Conservation (phyloP, 1,140 invertebrate genomes). For the Eueides isabella region DNA sequence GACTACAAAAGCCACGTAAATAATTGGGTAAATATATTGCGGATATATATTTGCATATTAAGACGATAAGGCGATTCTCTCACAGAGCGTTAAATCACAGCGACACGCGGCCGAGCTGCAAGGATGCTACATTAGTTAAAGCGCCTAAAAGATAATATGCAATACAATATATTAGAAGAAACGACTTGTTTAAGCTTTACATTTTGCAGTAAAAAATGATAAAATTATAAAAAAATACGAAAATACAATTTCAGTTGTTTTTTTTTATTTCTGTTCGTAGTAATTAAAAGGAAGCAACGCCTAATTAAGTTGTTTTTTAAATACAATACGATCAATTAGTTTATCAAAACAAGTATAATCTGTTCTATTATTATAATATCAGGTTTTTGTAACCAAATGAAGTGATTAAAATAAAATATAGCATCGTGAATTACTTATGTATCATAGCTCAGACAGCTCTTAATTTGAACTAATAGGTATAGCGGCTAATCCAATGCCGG, state of each 20-base stretch:
- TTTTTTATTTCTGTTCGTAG: too few species aligned
- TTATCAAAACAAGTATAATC: background rate
- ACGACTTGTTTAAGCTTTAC: background rate
- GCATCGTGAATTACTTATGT: constrained; percentile 25
- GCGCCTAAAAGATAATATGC: constrained; percentile 17
- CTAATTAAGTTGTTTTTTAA: background rate
- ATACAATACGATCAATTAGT: background rate
- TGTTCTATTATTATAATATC: background rate
- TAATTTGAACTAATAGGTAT: constrained; percentile 81
- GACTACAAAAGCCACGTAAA: constrained; percentile 11
- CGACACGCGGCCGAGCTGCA: constrained; percentile 7
- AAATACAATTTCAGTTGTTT: too few species aligned
- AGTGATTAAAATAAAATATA: constrained; percentile 18
- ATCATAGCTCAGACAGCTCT: constrained; percentile 60
- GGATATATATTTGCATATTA: constrained; percentile 18
- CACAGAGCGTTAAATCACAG: constrained; percentile 18
- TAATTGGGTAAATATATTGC: constrained; percentile 12
- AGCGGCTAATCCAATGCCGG: constrained; percentile 73
- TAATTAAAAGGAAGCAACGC: too few species aligned
- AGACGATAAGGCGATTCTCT: constrained; percentile 18
- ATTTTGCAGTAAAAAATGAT: background rate
- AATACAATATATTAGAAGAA: constrained; percentile 3
- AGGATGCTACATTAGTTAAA: constrained; percentile 15
- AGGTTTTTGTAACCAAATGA: background rate
- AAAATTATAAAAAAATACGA: background rate